These are phyloP conservation scores for Myocastor coypus DNA, from an alignment of 2,113 vertebrate species.

Conservation along the genomic window DNA sequence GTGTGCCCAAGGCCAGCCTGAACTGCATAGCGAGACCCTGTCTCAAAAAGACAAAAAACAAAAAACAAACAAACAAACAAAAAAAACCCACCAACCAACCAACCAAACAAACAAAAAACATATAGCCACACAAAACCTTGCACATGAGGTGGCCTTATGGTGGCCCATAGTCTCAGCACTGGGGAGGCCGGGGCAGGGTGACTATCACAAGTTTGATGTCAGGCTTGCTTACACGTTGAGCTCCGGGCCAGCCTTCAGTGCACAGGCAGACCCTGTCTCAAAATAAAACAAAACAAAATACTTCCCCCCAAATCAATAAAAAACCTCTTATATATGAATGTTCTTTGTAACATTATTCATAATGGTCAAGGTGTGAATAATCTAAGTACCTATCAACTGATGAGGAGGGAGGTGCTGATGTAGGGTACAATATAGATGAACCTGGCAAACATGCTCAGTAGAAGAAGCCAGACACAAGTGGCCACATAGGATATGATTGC, in stretches of 20 bases:
- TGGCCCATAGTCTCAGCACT: too few relatives aligned
- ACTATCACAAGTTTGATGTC: too few relatives aligned
- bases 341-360: background rate
- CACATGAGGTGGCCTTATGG: too few relatives aligned
- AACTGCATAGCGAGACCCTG: background rate
- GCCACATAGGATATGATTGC: background rate
- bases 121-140: too few relatives aligned
- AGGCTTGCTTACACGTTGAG: too few relatives aligned
- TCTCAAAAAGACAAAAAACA: too few relatives aligned
- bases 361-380: background rate
- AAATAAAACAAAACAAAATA: background rate
- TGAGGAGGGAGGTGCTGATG: background rate
- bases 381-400: background rate
- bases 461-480: background rate
- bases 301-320: background rate
- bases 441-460: background rate
- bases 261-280: background rate
- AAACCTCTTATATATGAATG: background rate
- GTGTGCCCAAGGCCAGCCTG: background rate
- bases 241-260: background rate
- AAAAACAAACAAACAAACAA: too few relatives aligned
- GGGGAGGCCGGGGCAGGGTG: too few relatives aligned
- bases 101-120: too few relatives aligned
- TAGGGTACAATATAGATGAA: background rate
- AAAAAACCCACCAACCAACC: too few relatives aligned